Percentiles rank a stretch among this genome's conserved stretches.
Conservation (phyloP, 30 jellyfish, hydroid and myxozoan species). For the Chrysaora quinquecirrha region DNA sequence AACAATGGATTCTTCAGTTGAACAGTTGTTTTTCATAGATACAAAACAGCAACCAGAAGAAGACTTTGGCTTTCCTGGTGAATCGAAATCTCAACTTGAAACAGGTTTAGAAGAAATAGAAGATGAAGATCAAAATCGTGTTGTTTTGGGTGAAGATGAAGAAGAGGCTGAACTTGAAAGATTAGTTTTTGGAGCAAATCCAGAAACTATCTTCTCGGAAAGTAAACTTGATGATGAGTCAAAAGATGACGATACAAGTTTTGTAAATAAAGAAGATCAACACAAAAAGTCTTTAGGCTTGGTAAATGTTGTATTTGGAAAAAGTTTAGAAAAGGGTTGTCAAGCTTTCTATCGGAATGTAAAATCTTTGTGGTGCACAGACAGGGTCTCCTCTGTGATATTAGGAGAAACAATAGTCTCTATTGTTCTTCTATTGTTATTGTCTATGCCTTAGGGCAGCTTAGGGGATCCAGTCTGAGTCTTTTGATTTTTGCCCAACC, state of each 20-base stretch:
- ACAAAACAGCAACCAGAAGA: neutral
- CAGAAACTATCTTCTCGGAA: conserved; percentile 30
- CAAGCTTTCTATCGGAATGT: too few species aligned
- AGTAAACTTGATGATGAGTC: conserved; percentile 4
- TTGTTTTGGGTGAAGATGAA: conserved; percentile 41
- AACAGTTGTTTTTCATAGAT: conserved; percentile 45
- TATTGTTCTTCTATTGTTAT: too few species aligned
- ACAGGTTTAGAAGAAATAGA: neutral
- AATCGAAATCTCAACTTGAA: neutral
- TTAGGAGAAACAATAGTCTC: too few species aligned
- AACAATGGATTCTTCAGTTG: conserved; percentile 13
- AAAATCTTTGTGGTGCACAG: too few species aligned
- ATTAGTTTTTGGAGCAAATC: conserved; percentile 50
- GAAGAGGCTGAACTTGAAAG: conserved; percentile 55
- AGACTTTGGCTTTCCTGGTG: neutral
- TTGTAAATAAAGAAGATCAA: neutral
- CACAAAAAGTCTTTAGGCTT: too few species aligned
- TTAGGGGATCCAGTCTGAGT: too few species aligned
- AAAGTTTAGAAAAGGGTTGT: too few species aligned
- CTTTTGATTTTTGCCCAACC: too few species aligned
- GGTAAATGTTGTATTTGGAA: too few species aligned
- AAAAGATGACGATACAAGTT: neutral
- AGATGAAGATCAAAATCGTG: neutral
- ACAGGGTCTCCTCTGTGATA: too few species aligned
- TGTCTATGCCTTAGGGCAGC: too few species aligned